These are phyloP conservation scores for Lasioglossum calceatum DNA, from an alignment of 2,888 invertebrate species.

Conservation along the genomic window DNA sequence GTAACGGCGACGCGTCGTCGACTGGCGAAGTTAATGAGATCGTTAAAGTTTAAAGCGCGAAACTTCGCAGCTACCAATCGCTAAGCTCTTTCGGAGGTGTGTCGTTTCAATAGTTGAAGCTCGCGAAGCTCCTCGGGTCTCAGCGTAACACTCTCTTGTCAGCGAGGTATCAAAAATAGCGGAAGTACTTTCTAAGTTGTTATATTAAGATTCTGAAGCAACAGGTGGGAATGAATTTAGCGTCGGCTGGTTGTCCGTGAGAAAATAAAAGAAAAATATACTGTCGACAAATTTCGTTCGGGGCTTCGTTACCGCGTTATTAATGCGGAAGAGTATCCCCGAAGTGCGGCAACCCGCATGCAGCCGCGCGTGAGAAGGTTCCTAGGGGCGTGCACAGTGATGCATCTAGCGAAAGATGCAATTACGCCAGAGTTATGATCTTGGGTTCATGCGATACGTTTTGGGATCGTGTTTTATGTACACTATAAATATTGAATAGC, in stretches of 20 bases:
- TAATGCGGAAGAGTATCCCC: neutral
- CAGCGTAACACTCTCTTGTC: neutral
- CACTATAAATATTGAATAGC: neutral
- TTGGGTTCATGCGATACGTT: neutral
- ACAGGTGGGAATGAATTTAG: neutral
- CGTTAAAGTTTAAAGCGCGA: slow-evolving; percentile 33
- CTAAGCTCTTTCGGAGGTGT: neutral
- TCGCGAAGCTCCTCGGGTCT: neutral
- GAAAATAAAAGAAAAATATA: neutral
- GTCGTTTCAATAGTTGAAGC: neutral
- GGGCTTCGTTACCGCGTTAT: neutral
- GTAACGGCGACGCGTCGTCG: neutral
- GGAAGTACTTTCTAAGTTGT: neutral
- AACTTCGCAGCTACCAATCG: neutral
- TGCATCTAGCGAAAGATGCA: neutral
- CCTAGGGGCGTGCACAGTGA: neutral
- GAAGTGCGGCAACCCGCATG: neutral
- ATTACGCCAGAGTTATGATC: neutral
- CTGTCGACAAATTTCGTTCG: neutral
- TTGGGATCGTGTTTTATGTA: neutral
- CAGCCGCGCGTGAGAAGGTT: neutral
- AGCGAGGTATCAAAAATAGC: neutral
- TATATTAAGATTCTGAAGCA: neutral
- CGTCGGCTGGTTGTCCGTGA: neutral
- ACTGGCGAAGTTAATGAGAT: slow-evolving; percentile 28